These are phyloP conservation scores for Eupithecia abbreviata DNA, from an alignment of 2,888 invertebrate species.

Conservation along the genomic window DNA sequence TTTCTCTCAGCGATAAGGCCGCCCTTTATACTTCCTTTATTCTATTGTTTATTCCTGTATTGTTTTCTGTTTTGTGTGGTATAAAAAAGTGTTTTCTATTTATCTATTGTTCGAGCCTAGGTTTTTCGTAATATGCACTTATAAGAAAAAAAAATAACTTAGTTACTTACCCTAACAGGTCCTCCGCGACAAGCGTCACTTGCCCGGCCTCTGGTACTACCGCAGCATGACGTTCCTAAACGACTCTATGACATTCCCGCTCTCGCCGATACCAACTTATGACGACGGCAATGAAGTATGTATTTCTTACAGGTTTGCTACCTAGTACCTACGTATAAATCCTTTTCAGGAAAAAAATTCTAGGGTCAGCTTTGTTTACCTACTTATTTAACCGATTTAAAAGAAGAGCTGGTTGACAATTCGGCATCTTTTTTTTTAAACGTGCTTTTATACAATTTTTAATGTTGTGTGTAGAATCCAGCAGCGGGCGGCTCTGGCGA, in stretches of 20 bases:
- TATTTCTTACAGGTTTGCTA: not conserved
- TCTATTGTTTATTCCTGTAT: too few relatives aligned
- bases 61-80: too few relatives aligned
- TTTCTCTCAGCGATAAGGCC: too few relatives aligned
- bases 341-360: too few relatives aligned
- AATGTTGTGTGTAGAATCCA: not conserved
- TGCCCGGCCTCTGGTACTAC: constrained; percentile 42
- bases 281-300: not conserved
- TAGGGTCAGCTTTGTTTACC: not conserved
- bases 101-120: too few relatives aligned
- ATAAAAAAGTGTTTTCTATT: too few relatives aligned
- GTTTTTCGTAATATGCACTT: too few relatives aligned
- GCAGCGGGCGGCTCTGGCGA: not conserved
- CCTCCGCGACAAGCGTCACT: not conserved
- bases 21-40: too few relatives aligned
- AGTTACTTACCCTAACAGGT: constrained; percentile 1
- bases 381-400: not conserved
- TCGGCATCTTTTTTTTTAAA: not conserved
- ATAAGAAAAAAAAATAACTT: not conserved
- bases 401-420: not conserved
- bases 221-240: constrained; percentile 38
- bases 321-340: too few relatives aligned
- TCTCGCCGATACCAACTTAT: not conserved
- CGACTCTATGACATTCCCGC: constrained; percentile 7
- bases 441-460: not conserved